A percentile compares a stretch with the other conserved stretches of the same genome.
Evolutionary conservation across 2,888 invertebrate genomes (phyloP).

Genomic region (Dryococelus australis): DNA sequence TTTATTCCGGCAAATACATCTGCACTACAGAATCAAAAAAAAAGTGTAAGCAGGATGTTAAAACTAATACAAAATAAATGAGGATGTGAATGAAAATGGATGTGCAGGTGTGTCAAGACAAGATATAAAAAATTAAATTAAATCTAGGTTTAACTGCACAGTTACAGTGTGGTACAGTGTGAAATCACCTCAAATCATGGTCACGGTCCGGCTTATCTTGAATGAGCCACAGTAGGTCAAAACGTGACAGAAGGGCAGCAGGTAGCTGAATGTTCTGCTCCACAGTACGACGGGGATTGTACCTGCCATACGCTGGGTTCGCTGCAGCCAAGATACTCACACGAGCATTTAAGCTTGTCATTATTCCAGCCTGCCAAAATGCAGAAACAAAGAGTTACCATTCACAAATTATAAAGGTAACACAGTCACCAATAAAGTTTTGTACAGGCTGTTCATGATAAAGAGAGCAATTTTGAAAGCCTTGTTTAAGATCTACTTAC

Average conservation of each 20-base stretch:
- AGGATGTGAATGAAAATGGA: neutral
- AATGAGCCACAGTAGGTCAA: conserved; percentile 95
- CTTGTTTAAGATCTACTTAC: too few species aligned
- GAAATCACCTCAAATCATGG: conserved; percentile 64
- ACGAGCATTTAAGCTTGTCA: conserved; percentile 97
- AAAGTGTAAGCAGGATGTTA: too few species aligned
- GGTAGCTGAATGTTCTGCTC: conserved; percentile 99
- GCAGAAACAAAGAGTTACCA: neutral
- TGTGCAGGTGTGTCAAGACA: neutral
- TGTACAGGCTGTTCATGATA: too few species aligned
- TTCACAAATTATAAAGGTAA: too few species aligned
- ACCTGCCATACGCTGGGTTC: conserved; percentile 98
- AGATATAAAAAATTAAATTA: neutral
- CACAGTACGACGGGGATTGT: conserved; percentile 92
- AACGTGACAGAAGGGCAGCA: conserved; percentile 94
- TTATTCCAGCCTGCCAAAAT: conserved; percentile 84
- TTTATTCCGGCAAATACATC: too few species aligned
- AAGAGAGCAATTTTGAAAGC: too few species aligned
- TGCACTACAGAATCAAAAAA: too few species aligned
- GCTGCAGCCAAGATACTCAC: conserved; percentile 98
- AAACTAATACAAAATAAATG: too few species aligned
- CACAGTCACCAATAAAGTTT: too few species aligned
- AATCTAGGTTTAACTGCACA: neutral
- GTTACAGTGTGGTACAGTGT: conserved; percentile 52
- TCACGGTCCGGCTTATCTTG: conserved; percentile 76